Evolutionary conservation across 2,888 invertebrate species (phyloP).

Genomic region (Hirtodrosophila histrioides): DNA sequence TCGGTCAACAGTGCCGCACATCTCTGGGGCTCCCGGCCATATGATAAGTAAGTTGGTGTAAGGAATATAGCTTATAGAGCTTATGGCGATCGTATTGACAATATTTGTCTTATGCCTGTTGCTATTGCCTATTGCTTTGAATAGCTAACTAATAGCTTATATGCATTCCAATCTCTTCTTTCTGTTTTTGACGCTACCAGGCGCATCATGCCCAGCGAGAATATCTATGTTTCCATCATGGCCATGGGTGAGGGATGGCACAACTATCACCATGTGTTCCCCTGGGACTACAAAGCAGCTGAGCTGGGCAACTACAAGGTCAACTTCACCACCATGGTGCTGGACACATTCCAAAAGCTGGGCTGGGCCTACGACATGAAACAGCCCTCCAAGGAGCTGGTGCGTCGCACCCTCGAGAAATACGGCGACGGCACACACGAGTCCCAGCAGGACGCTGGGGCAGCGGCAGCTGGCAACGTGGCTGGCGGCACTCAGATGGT

Average conservation of each 20-base stretch:
- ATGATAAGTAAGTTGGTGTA: constrained; percentile 87
- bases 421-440: constrained; percentile 83
- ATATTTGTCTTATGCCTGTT: too few relatives aligned
- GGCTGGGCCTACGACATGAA: constrained; percentile 92
- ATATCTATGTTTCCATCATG: constrained; percentile 88
- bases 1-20: constrained; percentile 95
- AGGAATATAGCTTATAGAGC: not conserved
- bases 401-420: constrained; percentile 86
- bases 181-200: constrained; percentile 86
- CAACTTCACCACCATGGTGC: constrained; percentile 89
- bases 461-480: constrained; percentile 1
- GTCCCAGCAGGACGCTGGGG: constrained; percentile 33
- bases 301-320: constrained; percentile 89
- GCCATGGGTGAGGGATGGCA: constrained; percentile 96
- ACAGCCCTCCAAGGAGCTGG: constrained; percentile 86
- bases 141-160: too few relatives aligned
- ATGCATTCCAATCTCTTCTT: too few relatives aligned
- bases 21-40: constrained; percentile 89
- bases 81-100: too few relatives aligned
- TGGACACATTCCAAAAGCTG: constrained; percentile 89
- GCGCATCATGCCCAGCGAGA: constrained; percentile 91
- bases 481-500: constrained; percentile 44
- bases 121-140: too few relatives aligned
- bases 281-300: constrained; percentile 96
- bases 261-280: constrained; percentile 97